Base-by-base conservation (phyloP, 2,113 vertebrate genomes). In the Oreochromis spilurus region DNA sequence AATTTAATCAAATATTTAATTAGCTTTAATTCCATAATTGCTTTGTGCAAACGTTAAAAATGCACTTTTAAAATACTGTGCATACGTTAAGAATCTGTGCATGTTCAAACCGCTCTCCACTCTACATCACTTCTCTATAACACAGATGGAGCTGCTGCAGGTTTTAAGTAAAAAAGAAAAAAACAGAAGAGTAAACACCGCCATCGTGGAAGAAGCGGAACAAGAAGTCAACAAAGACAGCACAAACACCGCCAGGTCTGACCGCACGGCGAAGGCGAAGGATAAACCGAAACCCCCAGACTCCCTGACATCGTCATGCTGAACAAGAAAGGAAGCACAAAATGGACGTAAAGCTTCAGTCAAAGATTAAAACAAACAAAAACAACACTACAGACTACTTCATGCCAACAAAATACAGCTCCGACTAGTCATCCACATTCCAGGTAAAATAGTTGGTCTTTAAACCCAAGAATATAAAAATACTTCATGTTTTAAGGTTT, bases 1-100 rank as follows among this genome's bases (percentile, higher is more conserved):
- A 38, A 34, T 5, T 87, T 88, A 78, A 84, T 88, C 88, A 84
- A 82, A 90, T 79, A 83, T 83, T 82, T 31, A 72, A 88, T 92
- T 90, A 87, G 83, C 87, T 93, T 92, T 88, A 88, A 93, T 93
- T 94, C 93, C 91, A 83, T 84, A 80, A 75, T 62, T 55, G 29
- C 53, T 54, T 58, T 88, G 87, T 91, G 91, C 91, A 92, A 93
- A 93, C 65, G 36, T 87, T 81, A 85, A 83, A 84, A 91, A 80
- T 14, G 26, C 79, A 82, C 72, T 54, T 58, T 86, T 31, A 79
- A 85, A 88, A 87, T 5, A 72, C 11, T 58, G 84, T 91, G 91
- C 91, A 89, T 38, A 93, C 8, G 2, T 80, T 21, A 55, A 62
- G 72, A 77, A 55, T 21, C n/a, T 75, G 88, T 80, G 82, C 84